Evolutionary conservation across 2,888 invertebrate genomes (phyloP), one percentile per base, ranked within the genome.

Genomic region (Apamea epomidion): DNA sequence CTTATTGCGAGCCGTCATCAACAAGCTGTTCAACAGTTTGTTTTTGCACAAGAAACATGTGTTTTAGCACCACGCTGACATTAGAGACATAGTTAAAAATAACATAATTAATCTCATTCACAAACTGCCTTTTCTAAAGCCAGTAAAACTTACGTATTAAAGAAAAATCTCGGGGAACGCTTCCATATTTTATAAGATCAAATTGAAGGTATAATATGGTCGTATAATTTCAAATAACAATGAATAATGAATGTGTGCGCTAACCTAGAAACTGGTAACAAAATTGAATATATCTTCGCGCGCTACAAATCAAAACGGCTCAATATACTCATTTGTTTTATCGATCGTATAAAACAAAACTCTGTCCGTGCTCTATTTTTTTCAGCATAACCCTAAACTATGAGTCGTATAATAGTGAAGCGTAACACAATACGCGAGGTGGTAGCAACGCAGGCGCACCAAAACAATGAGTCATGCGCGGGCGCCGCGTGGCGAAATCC

Each of bases 391-490:
- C 81, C 80, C 85, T 85, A 87, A 78, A 86, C 81, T 86, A 85
- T 48, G 74, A 69, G 65, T 82, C 81, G 81, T 85, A 86, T 81
- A 83, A 90, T 83, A 74, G 74, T 79, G 70, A 81, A 81, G 64
- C 86, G 91, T 91, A 91, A 91, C 71, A 90, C 85, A 90, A 91
- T 91, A 87, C 84, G 82, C 81, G 86, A 79, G 69, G 80, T 81
- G 74, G 86, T 83, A 80, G 86, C 76, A 70, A 58, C 73, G 77
- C 76, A 74, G 76, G 91, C 92, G 92, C 90, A 92, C 91, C 93
- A 94, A 90, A 93, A 95, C 95, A 94, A 94, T 95, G 95, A 95
- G 91, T 94, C 94, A 94, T 91, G 90, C 90, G 91, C 90, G 85
- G 74, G 91, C 92, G 91, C 91, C 89, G 90, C 91, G 91, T 90